A percentile compares a stretch with the other conserved stretches of the same genome.
phyloP scores from a whole-genome alignment of 2,113 vertebrate genomes.

The Ciconia boyciana region DNA sequence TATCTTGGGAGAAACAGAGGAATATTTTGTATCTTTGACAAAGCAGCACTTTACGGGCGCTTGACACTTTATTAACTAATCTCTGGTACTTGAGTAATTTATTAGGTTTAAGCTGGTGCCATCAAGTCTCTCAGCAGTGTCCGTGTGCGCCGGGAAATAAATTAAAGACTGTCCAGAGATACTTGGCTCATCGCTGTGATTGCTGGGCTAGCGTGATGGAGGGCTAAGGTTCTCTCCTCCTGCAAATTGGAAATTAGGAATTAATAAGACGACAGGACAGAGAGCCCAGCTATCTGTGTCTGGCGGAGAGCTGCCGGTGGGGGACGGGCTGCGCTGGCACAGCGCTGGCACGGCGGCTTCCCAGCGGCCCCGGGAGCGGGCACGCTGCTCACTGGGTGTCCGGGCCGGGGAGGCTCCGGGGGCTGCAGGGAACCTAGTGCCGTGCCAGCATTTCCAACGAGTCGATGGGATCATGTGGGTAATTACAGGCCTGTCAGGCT shows the following conservation, averaged over 20 bases:
- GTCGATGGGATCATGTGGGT: background rate
- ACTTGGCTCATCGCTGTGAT: constrained; percentile 75
- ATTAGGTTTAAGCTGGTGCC: constrained; percentile 79
- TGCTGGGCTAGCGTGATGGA: constrained; percentile 71
- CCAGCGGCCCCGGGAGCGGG: accelerated
- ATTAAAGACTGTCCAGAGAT: constrained; percentile 78
- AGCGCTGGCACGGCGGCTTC: background rate
- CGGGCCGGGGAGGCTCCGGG: accelerated
- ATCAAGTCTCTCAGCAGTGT: constrained; percentile 75
- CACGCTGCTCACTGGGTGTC: accelerated
- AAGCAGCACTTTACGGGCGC: constrained; percentile 65
- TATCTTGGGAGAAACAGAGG: constrained; percentile 40
- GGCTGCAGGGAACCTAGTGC: background rate
- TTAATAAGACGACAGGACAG: constrained; percentile 69
- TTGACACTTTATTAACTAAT: constrained; percentile 78
- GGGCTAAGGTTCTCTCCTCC: constrained; percentile 71
- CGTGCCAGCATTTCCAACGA: background rate
- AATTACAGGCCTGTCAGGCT: background rate
- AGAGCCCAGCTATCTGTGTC: background rate
- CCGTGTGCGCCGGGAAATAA: constrained; percentile 71
- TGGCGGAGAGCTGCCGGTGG: background rate
- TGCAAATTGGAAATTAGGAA: constrained; percentile 79
- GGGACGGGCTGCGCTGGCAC: background rate
- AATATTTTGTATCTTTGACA: constrained; percentile 61
- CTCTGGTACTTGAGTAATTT: constrained; percentile 78